phyloP scores from a whole-genome alignment of 2,888 invertebrate species.

The Eupeodes latifasciatus region DNA sequence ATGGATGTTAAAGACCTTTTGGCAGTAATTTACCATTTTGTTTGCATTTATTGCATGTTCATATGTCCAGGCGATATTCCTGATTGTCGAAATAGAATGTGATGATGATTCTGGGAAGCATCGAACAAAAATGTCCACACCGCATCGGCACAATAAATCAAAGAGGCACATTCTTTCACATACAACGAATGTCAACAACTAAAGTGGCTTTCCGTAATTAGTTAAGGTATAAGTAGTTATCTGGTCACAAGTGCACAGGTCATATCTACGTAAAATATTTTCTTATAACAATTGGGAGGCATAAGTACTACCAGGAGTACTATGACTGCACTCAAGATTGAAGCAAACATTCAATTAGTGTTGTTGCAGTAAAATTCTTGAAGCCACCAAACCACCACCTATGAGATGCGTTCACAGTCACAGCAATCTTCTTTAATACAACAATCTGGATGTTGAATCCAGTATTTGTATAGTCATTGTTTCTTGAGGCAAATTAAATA shows the following conservation, averaged over 20 bases:
- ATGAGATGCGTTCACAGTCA: background rate
- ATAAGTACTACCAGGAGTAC: no score
- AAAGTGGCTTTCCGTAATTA: background rate
- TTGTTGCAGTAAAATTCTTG: background rate
- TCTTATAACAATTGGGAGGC: no score
- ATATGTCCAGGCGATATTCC: background rate
- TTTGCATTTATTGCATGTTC: slow-evolving; percentile 20
- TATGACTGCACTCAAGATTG: no score
- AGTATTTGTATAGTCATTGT: background rate
- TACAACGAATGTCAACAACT: background rate
- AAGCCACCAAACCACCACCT: background rate
- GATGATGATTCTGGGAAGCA: slow-evolving; percentile 32
- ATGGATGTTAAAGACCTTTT: slow-evolving; percentile 2
- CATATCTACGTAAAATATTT: no score
- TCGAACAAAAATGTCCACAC: slow-evolving; percentile 26
- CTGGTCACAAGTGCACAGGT: background rate
- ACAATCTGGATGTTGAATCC: background rate
- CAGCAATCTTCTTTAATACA: background rate
- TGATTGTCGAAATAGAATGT: slow-evolving; percentile 26
- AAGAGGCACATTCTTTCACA: slow-evolving; percentile 6
- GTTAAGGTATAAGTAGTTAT: background rate
- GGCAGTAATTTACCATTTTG: slow-evolving; percentile 29
- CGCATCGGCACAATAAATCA: background rate
- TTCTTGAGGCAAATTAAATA: background rate
- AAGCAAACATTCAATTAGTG: no score